Percentiles rank a stretch among this genome's conserved stretches.
Conservation (phyloP, 2,113 vertebrate species). For the Eleginops maclovinus region DNA sequence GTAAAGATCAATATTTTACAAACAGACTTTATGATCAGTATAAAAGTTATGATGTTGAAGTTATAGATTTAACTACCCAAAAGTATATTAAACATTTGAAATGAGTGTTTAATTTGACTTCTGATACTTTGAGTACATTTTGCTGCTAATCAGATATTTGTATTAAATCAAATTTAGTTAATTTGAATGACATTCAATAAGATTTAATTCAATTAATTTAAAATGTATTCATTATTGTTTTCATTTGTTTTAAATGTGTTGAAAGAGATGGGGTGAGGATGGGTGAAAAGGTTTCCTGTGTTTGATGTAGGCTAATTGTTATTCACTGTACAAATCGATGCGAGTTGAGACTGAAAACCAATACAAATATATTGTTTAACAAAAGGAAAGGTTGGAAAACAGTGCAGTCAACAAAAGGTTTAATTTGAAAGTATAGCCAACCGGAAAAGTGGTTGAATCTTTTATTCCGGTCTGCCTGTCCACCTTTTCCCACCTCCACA, state of each 20-base stretch:
- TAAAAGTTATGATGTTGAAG: not conserved
- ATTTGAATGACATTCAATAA: too few relatives aligned
- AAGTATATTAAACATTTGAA: not conserved
- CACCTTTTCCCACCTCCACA: constrained; percentile 39
- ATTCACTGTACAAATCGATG: too few relatives aligned
- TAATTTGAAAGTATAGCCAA: constrained; percentile 39
- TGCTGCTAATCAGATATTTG: too few relatives aligned
- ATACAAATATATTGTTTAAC: too few relatives aligned
- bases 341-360: too few relatives aligned
- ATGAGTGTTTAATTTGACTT: not conserved
- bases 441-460: not conserved
- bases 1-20: not conserved
- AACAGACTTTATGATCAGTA: not conserved
- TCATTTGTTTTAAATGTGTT: too few relatives aligned
- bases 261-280: too few relatives aligned
- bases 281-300: too few relatives aligned
- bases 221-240: too few relatives aligned
- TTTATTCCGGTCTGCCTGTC: not conserved
- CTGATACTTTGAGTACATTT: not conserved
- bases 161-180: too few relatives aligned
- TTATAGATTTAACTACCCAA: not conserved
- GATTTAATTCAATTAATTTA: too few relatives aligned
- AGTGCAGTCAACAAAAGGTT: not conserved
- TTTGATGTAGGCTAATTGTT: too few relatives aligned
- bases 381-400: not conserved